Evolutionary conservation across 2,797 vertebrate species (phyloP), one percentile per base, ranked within the genome.

Genomic region (Oreonectes daqikongensis): DNA sequence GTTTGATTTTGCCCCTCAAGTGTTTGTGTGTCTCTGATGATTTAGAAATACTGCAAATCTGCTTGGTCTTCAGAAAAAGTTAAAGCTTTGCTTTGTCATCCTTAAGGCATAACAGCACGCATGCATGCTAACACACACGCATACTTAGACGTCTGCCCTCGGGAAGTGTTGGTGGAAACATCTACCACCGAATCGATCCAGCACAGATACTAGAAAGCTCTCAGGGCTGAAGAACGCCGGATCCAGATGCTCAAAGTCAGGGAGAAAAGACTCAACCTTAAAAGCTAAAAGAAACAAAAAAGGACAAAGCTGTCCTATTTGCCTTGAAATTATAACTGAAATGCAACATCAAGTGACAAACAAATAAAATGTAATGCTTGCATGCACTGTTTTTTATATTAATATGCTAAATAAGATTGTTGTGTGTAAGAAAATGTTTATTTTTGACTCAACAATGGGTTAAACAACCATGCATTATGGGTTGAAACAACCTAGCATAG

Each of bases 121-220:
- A 28, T 24, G 32, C 60, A 72, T 35, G 46, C 44, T 26, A 18
- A 57, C 60, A 72, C 69, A 72, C 26, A 69, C n/a, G 30, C 14
- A 24, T 8, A 73, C 69, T 75, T 65, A 72, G 77, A 79, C 65
- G 69, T 78, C 80, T 84, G 89, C 90, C 89, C 86, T 72, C 72
- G 86, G 90, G 87, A 90, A 75, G 84, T 89, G 89, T 91, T 90
- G 86, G 83, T 82, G 83, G 83, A 87, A 90, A 91, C 89, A 78
- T 79, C 84, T 84, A 73, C 84, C 85, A 86, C 85, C 84, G 80
- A 89, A 91, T 90, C 90, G 89, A 91, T 91, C 86, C 87, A 83
- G 86, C 84, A 82, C 81, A 81, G 83, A 72, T 81, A 79, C 42
- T 81, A 81, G 86, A 84, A 87, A 76, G 84, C 85, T 84, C 82